phyloP scores from a whole-genome alignment of 2,113 vertebrate species.

The Hirundichthys speculiger region DNA sequence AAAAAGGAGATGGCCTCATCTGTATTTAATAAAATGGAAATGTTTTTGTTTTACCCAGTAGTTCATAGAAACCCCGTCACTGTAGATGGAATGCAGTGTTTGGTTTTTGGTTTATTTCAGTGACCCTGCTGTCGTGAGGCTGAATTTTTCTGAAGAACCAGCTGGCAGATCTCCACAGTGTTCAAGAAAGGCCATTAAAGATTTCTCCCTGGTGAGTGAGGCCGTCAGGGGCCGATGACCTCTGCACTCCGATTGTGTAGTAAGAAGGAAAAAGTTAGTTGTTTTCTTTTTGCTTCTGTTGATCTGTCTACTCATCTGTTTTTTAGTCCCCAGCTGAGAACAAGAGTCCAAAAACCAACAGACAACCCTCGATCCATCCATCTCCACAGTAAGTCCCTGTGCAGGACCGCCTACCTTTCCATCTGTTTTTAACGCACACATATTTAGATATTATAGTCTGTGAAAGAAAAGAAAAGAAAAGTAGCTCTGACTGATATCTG shows the following conservation, averaged over 20 bases:
- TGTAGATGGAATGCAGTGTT: too few relatives aligned
- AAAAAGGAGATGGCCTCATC: too few relatives aligned
- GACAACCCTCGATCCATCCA: neutral
- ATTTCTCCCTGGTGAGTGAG: constrained; percentile 9
- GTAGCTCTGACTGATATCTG: too few relatives aligned
- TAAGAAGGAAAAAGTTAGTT: neutral
- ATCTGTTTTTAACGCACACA: too few relatives aligned
- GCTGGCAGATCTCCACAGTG: constrained; percentile 83
- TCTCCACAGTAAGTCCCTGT: constrained; percentile 53
- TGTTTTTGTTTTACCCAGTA: too few relatives aligned
- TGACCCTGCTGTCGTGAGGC: constrained; percentile 70
- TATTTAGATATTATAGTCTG: too few relatives aligned
- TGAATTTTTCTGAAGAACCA: constrained; percentile 76
- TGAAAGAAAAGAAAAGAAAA: too few relatives aligned
- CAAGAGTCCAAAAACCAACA: constrained; percentile 13
- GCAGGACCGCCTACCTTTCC: too few relatives aligned
- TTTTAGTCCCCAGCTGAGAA: constrained; percentile 35
- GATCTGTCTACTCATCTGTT: neutral
- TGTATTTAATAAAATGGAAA: too few relatives aligned
- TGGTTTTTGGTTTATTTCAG: constrained; percentile 58
- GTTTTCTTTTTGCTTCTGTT: neutral
- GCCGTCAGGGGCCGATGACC: rapidly evolving
- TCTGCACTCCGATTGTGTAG: too few relatives aligned
- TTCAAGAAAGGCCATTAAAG: constrained; percentile 53
- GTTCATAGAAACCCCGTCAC: too few relatives aligned